These are phyloP conservation scores for Onychomys torridus DNA, from an alignment of 2,797 vertebrate species.

Conservation along the genomic window DNA sequence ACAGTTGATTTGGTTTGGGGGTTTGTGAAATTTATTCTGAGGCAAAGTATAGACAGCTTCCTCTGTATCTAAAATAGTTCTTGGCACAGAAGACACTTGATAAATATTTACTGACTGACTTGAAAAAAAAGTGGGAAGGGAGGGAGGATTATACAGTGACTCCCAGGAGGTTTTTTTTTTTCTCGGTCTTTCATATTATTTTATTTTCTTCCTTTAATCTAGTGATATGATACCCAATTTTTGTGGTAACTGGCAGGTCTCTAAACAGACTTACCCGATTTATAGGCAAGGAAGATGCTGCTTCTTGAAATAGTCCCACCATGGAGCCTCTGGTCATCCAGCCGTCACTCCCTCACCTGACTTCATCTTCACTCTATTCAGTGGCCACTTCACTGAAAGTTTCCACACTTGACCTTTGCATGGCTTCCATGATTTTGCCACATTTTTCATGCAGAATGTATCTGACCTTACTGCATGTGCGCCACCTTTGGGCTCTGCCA, in stretches of 20 bases:
- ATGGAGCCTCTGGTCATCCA: slow-evolving; percentile 98
- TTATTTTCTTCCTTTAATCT: slow-evolving; percentile 98
- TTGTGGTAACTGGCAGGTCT: slow-evolving; percentile 96
- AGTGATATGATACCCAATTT: slow-evolving; percentile 98
- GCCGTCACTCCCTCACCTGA: slow-evolving; percentile 91
- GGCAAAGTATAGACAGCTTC: not conserved
- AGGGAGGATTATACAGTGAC: not conserved
- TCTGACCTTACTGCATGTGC: not conserved
- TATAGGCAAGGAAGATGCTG: slow-evolving; percentile 93
- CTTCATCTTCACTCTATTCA: not conserved
- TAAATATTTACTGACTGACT: slow-evolving; percentile 40
- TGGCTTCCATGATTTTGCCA: not conserved
- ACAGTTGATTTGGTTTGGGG: slow-evolving; percentile 29
- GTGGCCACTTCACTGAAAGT: not conserved
- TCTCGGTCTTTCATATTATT: slow-evolving; percentile 58
- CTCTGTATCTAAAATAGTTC: slow-evolving; percentile 51
- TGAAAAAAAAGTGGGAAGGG: not conserved
- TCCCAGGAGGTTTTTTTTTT: not conserved
- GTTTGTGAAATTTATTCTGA: slow-evolving; percentile 38
- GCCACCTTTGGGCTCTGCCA: not conserved
- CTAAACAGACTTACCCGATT: slow-evolving; percentile 96
- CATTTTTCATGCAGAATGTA: not conserved
- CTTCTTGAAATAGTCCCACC: slow-evolving; percentile 98
- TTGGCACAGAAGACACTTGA: slow-evolving; percentile 21
- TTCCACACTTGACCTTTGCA: not conserved